Evolutionary conservation across 1,140 invertebrate genomes (phyloP).

Genomic region (Cyphomyrmex costatus): DNA sequence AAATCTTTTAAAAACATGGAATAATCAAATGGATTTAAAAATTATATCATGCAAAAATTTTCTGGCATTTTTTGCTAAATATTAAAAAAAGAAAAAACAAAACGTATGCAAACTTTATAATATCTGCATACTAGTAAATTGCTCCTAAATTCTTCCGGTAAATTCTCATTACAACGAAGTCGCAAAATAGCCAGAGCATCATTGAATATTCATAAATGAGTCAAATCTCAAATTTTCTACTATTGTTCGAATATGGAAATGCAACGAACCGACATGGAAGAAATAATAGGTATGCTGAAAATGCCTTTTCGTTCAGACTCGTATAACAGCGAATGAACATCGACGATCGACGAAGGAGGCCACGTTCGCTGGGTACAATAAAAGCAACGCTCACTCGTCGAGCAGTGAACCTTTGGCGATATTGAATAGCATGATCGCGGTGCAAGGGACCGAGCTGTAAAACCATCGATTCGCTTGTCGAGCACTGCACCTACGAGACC

Average conservation of each 20-base stretch:
- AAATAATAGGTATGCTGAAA: neutral
- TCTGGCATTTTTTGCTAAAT: neutral
- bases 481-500: conserved; percentile 26
- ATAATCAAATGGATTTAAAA: neutral
- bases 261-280: neutral
- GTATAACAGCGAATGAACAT: conserved; percentile 10
- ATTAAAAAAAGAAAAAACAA: neutral
- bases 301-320: neutral
- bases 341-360: conserved; percentile 28
- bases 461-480: conserved; percentile 69
- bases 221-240: conserved; percentile 14
- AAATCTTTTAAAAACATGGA: neutral
- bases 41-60: neutral
- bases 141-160: conserved; percentile 4
- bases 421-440: conserved; percentile 67
- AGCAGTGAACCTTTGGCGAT: conserved; percentile 67
- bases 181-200: neutral
- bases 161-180: conserved; percentile 4
- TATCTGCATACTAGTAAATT: conserved; percentile 4
- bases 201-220: conserved; percentile 40
- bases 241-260: neutral
- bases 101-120: neutral
- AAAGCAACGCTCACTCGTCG: conserved; percentile 59
- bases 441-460: conserved; percentile 61
- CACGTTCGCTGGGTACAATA: conserved; percentile 51